Percentiles rank a stretch among this genome's conserved stretches.
Evolutionary conservation across 1,140 invertebrate species (phyloP).

Genomic region (Papilio polytes): DNA sequence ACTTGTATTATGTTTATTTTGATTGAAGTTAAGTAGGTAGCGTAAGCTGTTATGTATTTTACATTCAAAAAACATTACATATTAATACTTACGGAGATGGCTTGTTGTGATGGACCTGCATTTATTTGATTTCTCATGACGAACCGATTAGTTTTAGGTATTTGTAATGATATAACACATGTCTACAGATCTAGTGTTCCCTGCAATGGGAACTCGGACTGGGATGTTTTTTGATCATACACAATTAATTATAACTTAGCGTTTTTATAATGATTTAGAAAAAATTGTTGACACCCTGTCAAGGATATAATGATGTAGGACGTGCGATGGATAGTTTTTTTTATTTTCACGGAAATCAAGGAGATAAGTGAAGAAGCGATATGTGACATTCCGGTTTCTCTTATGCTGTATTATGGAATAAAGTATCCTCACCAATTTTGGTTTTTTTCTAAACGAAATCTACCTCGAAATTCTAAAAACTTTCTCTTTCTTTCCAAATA

Average conservation of each 20-base stretch:
- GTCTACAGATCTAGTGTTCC: slow-evolving; percentile 70
- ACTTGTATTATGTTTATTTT: slow-evolving; percentile 80
- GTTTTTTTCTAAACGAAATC: slow-evolving; percentile 59
- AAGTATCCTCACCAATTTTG: slow-evolving; percentile 83
- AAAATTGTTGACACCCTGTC: slow-evolving; percentile 79
- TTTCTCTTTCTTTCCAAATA: background rate
- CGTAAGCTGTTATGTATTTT: slow-evolving; percentile 82
- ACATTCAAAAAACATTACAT: slow-evolving; percentile 64
- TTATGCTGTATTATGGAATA: slow-evolving; percentile 85
- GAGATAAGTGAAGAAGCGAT: slow-evolving; percentile 74
- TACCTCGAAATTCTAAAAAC: slow-evolving; percentile 45
- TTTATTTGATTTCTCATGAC: slow-evolving; percentile 78
- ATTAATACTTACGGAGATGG: slow-evolving; percentile 58
- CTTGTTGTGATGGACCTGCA: slow-evolving; percentile 71
- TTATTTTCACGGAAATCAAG: slow-evolving; percentile 78
- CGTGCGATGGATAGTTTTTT: slow-evolving; percentile 75
- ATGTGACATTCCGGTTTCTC: slow-evolving; percentile 85
- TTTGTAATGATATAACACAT: slow-evolving; percentile 64
- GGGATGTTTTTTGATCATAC: slow-evolving; percentile 78
- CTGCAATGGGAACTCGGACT: slow-evolving; percentile 65
- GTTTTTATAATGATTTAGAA: slow-evolving; percentile 83
- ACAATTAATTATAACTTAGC: slow-evolving; percentile 83
- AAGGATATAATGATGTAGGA: slow-evolving; percentile 70
- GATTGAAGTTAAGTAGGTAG: slow-evolving; percentile 81
- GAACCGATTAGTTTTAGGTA: slow-evolving; percentile 80